Evolutionary conservation across 2,888 invertebrate species (phyloP).

Genomic region (Abscondita cerata): DNA sequence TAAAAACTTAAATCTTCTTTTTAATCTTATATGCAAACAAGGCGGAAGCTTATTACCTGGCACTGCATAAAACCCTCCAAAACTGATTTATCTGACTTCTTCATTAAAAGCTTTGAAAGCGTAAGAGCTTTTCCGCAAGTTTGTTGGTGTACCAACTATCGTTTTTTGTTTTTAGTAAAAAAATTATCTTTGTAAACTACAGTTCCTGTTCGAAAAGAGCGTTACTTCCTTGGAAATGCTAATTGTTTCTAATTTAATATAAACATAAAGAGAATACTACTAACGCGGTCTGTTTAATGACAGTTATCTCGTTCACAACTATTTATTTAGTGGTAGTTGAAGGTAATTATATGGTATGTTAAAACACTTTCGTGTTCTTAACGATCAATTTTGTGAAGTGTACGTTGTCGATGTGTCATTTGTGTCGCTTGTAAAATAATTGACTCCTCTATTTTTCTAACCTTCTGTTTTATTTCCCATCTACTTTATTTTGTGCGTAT

Average conservation of each 20-base stretch:
- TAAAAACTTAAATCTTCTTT: slow-evolving; percentile 50
- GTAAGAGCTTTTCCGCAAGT: too few species aligned
- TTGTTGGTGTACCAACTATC: too few species aligned
- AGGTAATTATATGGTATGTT: background rate
- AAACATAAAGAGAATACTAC: too few species aligned
- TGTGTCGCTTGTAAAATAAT: slow-evolving; percentile 9
- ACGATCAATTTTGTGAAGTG: slow-evolving; percentile 7
- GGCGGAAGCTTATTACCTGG: slow-evolving; percentile 40
- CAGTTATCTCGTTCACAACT: too few species aligned
- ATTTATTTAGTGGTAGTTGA: background rate
- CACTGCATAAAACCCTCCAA: slow-evolving; percentile 6
- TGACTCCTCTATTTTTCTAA: background rate
- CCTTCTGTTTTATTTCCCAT: slow-evolving; percentile 1
- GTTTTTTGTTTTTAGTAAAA: too few species aligned
- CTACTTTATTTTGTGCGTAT: background rate
- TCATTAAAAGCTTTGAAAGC: background rate
- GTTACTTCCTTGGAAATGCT: too few species aligned
- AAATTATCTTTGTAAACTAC: too few species aligned
- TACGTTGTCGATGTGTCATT: slow-evolving; percentile 9
- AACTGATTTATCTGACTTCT: background rate
- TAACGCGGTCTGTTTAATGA: too few species aligned
- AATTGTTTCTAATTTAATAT: too few species aligned
- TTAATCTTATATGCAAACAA: slow-evolving; percentile 55
- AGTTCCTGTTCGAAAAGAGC: too few species aligned
- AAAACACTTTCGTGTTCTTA: slow-evolving; percentile 8